phyloP scores from a whole-genome alignment of 2,797 vertebrate species.

The Mus caroli region DNA sequence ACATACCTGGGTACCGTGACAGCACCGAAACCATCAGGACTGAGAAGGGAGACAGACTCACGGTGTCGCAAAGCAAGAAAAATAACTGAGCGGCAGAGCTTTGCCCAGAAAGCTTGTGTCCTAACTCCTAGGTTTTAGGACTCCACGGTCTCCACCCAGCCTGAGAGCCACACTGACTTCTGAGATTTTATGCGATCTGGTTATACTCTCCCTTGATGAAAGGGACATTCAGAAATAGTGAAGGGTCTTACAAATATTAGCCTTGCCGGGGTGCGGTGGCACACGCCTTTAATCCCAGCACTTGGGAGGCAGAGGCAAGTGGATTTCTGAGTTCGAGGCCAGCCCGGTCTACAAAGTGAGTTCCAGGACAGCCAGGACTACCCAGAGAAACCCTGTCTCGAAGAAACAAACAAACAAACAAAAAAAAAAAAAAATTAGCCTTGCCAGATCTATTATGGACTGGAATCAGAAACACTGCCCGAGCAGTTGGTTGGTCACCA shows the following conservation, averaged over 20 bases:
- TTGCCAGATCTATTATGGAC: conserved; percentile 8
- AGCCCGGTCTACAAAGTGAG: no score
- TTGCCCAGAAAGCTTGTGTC: background rate
- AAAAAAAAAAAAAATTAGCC: conserved; percentile 55
- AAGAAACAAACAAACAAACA: no score
- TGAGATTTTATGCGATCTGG: conserved; percentile 5
- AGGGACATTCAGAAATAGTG: conserved; percentile 61
- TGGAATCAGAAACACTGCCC: background rate
- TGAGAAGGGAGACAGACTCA: background rate
- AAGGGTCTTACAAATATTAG: conserved; percentile 46
- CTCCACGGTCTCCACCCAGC: background rate
- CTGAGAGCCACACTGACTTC: background rate
- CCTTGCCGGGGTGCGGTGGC: background rate
- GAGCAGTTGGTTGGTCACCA: conserved; percentile 18
- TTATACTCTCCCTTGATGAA: conserved; percentile 28
- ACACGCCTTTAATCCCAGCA: no score
- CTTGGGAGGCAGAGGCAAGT: no score
- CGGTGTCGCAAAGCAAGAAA: background rate
- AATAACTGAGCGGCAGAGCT: background rate
- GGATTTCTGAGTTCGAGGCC: no score
- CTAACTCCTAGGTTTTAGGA: background rate
- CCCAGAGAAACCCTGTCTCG: no score
- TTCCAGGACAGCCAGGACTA: no score
- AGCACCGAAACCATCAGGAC: background rate
- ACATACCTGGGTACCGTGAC: background rate